phyloP scores from a whole-genome alignment of 1,140 invertebrate species.

The Sinella curviseta region DNA sequence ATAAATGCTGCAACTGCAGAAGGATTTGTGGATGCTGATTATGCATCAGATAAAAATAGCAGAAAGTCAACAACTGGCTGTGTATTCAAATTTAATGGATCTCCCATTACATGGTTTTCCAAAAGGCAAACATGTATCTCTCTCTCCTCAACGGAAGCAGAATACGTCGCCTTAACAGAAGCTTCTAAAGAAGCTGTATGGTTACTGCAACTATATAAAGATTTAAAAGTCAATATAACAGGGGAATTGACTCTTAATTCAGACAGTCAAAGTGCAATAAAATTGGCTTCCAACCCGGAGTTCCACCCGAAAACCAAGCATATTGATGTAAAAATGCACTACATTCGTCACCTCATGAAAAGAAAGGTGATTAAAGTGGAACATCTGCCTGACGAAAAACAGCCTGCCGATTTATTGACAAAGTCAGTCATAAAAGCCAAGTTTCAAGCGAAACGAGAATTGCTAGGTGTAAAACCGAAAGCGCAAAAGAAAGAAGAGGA shows the following conservation, averaged over 20 bases:
- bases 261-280: slow-evolving; percentile 54
- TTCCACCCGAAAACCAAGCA: slow-evolving; percentile 54
- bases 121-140: slow-evolving; percentile 52
- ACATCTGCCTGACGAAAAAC: slow-evolving; percentile 30
- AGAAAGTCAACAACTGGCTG: slow-evolving; percentile 45
- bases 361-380: slow-evolving; percentile 31
- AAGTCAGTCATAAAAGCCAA: slow-evolving; percentile 33
- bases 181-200: slow-evolving; percentile 50
- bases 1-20: neutral
- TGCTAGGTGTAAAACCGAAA: slow-evolving; percentile 9
- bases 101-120: slow-evolving; percentile 48
- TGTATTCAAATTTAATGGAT: slow-evolving; percentile 46
- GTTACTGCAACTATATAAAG: slow-evolving; percentile 48
- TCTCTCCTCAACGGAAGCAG: slow-evolving; percentile 53
- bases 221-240: slow-evolving; percentile 39
- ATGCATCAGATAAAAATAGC: slow-evolving; percentile 35
- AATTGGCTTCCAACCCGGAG: slow-evolving; percentile 53
- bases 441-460: slow-evolving; percentile 15
- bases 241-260: neutral
- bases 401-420: slow-evolving; percentile 47
- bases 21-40: slow-evolving; percentile 33
- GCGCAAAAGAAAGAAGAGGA: no score
- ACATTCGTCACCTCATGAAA: slow-evolving; percentile 38
- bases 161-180: slow-evolving; percentile 50
- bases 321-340: slow-evolving; percentile 54